Base-by-base conservation (phyloP, 2,888 invertebrate genomes). In the Aleiodes leptofemur region DNA sequence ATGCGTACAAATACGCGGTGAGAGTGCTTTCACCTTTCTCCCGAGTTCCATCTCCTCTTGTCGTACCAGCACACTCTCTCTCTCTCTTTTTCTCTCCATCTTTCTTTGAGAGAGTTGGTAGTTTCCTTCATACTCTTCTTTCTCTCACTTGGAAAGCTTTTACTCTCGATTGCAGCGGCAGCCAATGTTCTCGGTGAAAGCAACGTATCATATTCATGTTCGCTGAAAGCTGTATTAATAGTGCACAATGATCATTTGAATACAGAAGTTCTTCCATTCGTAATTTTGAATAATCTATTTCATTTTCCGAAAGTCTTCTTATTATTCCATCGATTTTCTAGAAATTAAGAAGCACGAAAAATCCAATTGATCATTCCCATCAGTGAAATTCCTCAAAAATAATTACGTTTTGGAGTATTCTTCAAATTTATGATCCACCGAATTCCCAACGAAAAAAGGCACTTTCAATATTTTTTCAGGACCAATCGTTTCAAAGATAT, bases 11-110 rank as follows among this genome's bases (percentile, higher is more conserved):
- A n/a, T 71, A 73, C 34, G 73, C 73, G 84, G 85, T 84, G 87
- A 86, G 87, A 88, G 87, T 89, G 86, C 88, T 89, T 88, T 88
- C 88, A 88, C 89, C 88, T 89, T 88, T 89, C 89, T 89, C 87
- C 84, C 71, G 73, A 74, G 70, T 48, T 50, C 57, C 61, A 68
- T 66, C 57, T 73, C 53, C 34, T 53, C 9, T 5, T 56, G n/a
- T n/a, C 57, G 9, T 23, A 23, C 23, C 23, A 23, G 23, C 23
- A 23, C 23, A 23, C 23, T 23, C 23, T 23, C 23, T 23, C 23
- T 23, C 23, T 23, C 23, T 23, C 16, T 13, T 16, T 59, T 53
- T 57, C 73, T 68, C 43, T 38, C 68, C 68, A 61, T 34, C 14
- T 16, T n/a, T 48, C 14, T 51, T 64, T 55, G 68, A 16, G 38